Base-by-base conservation (phyloP, 1,140 invertebrate genomes). In the Leptinotarsa texana region DNA sequence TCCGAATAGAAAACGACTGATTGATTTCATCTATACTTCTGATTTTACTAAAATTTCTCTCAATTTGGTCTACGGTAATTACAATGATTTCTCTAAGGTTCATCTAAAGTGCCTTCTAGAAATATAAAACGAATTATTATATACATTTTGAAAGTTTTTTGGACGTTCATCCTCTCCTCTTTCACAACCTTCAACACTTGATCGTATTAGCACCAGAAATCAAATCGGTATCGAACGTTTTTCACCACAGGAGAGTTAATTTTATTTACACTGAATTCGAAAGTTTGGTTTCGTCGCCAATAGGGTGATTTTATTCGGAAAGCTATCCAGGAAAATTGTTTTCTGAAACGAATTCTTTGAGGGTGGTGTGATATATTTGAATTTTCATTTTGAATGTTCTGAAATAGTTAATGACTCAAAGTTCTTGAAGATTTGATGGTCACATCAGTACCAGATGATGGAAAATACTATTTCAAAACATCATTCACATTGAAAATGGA, bases 121-220 rank as follows among this genome's bases (percentile, higher is more conserved):
- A 73, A 75, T 76, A 76, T 74, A 73, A 76, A 76, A 76, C 69
- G 48, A 71, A 70, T 74, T 73, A 68, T 71, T 76, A 76, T 76
- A 74, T 76, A 76, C 72, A 76, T 47, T 62, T 48, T 15, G 42
- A n/a, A 49, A 57, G n/a, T 47, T 69, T 47, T 69, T 48, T 69
- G 66, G 67, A 70, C 51, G 72, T 63, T 70, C 71, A 42, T 70
- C 33, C 24, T 63, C 15, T 63, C 42, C 72, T 47, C 75, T 74
- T 42, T 69, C 72, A 76, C 72, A 76, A 76, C 75, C 71, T 71
- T 69, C 8, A n/a, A 73, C 72, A 73, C 72, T 65, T 47, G 47
- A 27, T 18, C 66, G 22, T 62, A 63, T 48, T 76, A 76, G 75
- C 75, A 76, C 75, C 75, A 74, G 49, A 76, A 74, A 76, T 51